A percentile compares a stretch with the other conserved stretches of the same genome.
phyloP scores from a whole-genome alignment of 1,140 invertebrate species.

The Chrysopa pallens region DNA sequence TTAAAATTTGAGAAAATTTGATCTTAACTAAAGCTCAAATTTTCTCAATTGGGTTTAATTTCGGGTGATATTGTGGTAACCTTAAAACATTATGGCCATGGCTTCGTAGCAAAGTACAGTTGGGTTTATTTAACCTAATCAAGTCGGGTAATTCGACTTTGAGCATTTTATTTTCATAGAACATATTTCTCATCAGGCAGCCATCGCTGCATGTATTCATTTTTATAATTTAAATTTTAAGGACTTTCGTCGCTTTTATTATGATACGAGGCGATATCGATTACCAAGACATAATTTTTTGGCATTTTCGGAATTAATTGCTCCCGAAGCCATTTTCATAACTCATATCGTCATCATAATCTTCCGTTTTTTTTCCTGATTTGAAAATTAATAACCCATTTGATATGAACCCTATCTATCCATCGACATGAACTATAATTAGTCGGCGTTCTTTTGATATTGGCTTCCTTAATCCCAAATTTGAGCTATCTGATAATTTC shows the following conservation, averaged over 20 bases:
- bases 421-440: conserved; percentile 14
- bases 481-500: conserved; percentile 1
- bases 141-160: conserved; percentile 5
- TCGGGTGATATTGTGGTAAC: conserved; percentile 18
- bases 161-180: neutral
- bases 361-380: conserved; percentile 6
- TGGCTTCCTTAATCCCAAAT: conserved; percentile 7
- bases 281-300: conserved; percentile 8
- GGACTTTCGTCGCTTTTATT: conserved; percentile 9
- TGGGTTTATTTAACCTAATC: conserved; percentile 4
- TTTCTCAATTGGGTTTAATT: conserved; percentile 21
- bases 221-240: conserved; percentile 7
- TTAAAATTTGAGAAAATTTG: no score
- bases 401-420: conserved; percentile 10
- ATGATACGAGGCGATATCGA: conserved; percentile 17
- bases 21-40: conserved; percentile 19
- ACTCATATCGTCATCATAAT: conserved; percentile 17
- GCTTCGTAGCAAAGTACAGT: conserved; percentile 5
- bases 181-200: conserved; percentile 7
- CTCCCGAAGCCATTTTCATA: conserved; percentile 9
- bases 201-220: conserved; percentile 14
- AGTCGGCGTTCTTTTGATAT: conserved; percentile 12
- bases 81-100: conserved; percentile 8
- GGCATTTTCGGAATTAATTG: conserved; percentile 11
- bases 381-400: conserved; percentile 10